A percentile compares a stretch with the other conserved stretches of the same genome.
phyloP scores from a whole-genome alignment of 2,113 vertebrate genomes.

The Pyrgilauda ruficollis region DNA sequence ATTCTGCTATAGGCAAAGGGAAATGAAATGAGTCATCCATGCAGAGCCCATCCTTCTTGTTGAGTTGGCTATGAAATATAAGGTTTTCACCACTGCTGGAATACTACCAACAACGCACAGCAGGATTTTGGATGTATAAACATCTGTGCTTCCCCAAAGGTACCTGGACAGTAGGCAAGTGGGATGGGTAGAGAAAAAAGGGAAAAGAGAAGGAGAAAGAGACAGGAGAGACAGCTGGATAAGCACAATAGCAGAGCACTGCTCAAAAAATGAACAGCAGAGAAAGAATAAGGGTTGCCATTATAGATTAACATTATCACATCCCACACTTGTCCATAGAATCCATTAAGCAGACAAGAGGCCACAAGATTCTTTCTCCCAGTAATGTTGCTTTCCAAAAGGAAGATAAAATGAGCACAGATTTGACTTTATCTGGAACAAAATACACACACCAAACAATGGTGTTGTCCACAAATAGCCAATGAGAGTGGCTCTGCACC shows the following conservation, averaged over 20 bases:
- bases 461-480: not conserved
- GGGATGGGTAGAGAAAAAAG: not conserved
- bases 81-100: not conserved
- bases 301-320: not conserved
- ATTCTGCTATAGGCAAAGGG: not conserved
- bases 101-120: not conserved
- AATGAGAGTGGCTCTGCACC: not conserved
- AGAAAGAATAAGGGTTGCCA: not conserved
- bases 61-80: not conserved
- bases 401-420: not conserved
- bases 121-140: not conserved
- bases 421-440: not conserved
- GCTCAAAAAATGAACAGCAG: not conserved
- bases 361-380: not conserved
- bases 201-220: not conserved
- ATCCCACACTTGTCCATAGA: not conserved
- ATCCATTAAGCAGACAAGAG: not conserved
- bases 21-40: not conserved
- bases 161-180: not conserved
- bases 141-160: not conserved
- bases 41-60: not conserved
- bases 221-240: not conserved
- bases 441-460: not conserved
- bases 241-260: not conserved
- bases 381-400: not conserved